Evolutionary conservation across 2,113 vertebrate genomes (phyloP).

Genomic region (Trematocara stigmaticum): DNA sequence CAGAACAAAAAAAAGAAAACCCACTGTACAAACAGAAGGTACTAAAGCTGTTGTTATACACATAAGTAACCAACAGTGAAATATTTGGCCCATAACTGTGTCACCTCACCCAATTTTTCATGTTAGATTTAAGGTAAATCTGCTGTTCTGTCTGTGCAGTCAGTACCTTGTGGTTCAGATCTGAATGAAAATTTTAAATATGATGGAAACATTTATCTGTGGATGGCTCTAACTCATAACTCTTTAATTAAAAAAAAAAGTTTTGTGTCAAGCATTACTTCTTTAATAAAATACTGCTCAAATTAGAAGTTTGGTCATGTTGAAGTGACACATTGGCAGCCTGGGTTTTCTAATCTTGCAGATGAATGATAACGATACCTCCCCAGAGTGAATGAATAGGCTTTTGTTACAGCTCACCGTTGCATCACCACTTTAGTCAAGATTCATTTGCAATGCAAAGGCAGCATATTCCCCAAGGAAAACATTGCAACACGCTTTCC

Average conservation of each 20-base stretch:
- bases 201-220: not conserved
- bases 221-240: not conserved
- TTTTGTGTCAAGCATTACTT: not conserved
- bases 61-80: constrained; percentile 10
- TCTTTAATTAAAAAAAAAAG: not conserved
- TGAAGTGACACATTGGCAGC: not conserved
- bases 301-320: not conserved
- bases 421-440: not conserved
- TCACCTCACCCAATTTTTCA: not conserved
- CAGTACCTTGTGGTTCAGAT: not conserved
- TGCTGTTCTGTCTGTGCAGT: not conserved
- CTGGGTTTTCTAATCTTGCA: not conserved
- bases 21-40: not conserved
- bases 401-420: constrained; percentile 17
- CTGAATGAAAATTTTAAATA: not conserved
- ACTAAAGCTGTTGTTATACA: not conserved
- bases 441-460: constrained; percentile 45
- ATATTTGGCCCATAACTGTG: not conserved
- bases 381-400: constrained; percentile 6
- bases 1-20: not conserved
- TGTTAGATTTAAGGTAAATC: not conserved
- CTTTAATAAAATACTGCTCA: not conserved
- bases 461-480: not conserved
- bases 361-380: not conserved
- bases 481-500: not conserved